Percentiles rank a stretch among this genome's conserved stretches.
Evolutionary conservation across 2,797 vertebrate species (phyloP).

Genomic region (Danio kyathit): DNA sequence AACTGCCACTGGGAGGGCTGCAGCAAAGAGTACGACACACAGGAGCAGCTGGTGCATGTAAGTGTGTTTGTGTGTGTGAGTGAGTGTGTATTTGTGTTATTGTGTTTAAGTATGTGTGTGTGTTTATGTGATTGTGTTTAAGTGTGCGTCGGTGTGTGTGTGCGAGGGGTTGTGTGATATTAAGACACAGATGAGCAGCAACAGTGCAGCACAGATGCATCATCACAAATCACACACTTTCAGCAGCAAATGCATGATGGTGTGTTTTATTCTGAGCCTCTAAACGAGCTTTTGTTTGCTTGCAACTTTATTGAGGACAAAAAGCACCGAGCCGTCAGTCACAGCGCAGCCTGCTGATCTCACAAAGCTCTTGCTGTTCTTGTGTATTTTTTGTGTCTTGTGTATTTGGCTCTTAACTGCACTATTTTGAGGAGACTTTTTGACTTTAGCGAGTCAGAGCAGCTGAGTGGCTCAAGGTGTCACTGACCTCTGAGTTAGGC

Average conservation of each 20-base stretch:
- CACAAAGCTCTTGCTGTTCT: background rate
- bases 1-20: conserved; percentile 91
- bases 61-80: conserved; percentile 63
- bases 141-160: conserved; percentile 3
- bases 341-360: background rate
- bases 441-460: background rate
- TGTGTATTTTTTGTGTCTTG: too few relatives aligned
- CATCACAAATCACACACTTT: too few relatives aligned
- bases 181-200: conserved; percentile 17
- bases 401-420: too few relatives aligned
- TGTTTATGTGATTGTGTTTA: conserved; percentile 15
- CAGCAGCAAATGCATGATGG: too few relatives aligned
- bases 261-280: too few relatives aligned
- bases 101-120: background rate
- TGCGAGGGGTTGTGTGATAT: background rate
- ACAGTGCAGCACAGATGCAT: background rate
- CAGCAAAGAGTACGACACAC: conserved; percentile 87
- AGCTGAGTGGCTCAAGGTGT: conserved; percentile 19
- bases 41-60: conserved; percentile 91
- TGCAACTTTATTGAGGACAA: too few relatives aligned
- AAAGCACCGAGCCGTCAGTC: background rate
- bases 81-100: background rate
- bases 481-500: conserved; percentile 47
- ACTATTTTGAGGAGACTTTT: background rate
- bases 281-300: background rate